A percentile compares a stretch with the other conserved stretches of the same genome.
These are phyloP conservation scores for Sciurus carolinensis DNA, from an alignment of 2,797 vertebrate genomes.

Conservation along the genomic window DNA sequence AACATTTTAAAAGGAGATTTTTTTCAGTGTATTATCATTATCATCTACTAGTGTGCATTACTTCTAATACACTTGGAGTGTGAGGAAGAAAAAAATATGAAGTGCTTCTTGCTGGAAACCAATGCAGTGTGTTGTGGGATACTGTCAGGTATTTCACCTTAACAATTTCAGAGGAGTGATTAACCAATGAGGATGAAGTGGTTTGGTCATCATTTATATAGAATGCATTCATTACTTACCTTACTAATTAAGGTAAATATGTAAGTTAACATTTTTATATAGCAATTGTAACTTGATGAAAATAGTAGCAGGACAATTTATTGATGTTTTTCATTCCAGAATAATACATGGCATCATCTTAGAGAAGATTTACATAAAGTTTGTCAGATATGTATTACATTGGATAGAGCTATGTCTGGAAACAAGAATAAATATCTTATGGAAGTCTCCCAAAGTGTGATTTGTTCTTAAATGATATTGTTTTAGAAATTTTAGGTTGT, in stretches of 20 bases:
- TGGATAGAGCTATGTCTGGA: not conserved
- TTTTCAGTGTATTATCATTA: slow-evolving; percentile 66
- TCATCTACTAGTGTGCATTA: slow-evolving; percentile 55
- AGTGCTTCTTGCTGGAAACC: slow-evolving; percentile 57
- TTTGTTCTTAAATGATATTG: slow-evolving; percentile 49
- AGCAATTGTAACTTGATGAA: slow-evolving; percentile 45
- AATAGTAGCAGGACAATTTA: slow-evolving; percentile 25
- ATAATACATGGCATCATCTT: not conserved
- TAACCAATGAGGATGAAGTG: slow-evolving; percentile 65
- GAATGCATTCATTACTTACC: slow-evolving; percentile 74
- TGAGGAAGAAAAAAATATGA: slow-evolving; percentile 46
- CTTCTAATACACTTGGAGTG: slow-evolving; percentile 63
- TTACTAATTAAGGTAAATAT: slow-evolving; percentile 71
- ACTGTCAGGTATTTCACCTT: slow-evolving; percentile 70
- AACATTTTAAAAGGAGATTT: slow-evolving; percentile 71
- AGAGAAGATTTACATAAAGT: slow-evolving; percentile 62
- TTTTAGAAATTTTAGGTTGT: slow-evolving; percentile 23
- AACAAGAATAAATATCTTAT: slow-evolving; percentile 42
- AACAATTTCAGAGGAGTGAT: slow-evolving; percentile 77
- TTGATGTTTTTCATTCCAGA: slow-evolving; percentile 28
- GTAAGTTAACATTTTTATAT: slow-evolving; percentile 64
- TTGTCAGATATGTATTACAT: slow-evolving; percentile 44
- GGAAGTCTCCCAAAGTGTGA: not conserved
- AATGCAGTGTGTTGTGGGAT: slow-evolving; percentile 28
- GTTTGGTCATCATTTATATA: slow-evolving; percentile 51